Base-by-base conservation (phyloP, 2,888 invertebrate genomes). In the Tridacna gigas region DNA sequence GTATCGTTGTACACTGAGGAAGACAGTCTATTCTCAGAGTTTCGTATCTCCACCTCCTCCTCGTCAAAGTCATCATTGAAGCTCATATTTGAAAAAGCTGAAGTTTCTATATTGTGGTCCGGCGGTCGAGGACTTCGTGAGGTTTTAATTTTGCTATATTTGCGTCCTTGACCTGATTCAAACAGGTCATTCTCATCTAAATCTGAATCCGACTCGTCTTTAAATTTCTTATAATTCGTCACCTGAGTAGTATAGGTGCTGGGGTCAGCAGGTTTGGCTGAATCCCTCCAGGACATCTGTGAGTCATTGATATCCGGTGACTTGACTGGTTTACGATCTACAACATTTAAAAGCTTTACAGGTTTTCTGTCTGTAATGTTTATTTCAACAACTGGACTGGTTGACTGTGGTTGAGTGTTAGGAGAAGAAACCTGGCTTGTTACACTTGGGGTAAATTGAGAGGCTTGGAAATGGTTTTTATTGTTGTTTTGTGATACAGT, bases 11-110 rank as follows among this genome's bases (percentile, higher is more conserved):
- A 71, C 83, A 74, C 82, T 0, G 85, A 80, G 26, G 74, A 74
- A 15, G 86, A 78, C 78, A 82, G 47, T 28, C 67, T 47, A 18
- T 63, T 69, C 25, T 56, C 60, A 20, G 75, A 28, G 18, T 71
- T 56, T 37, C 60, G 73, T 26, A 61, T 45, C 28, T 88, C 83
- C 56, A 81, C 71, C 66, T 89, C 91, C 63, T 88, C 86, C 65
- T 91, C 91, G 47, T 88, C 87, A 78, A 92, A 91, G 74, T 92
- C 91, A 87, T 93, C 92, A 86, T 92, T 91, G 80, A 92, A 93
- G 84, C 93, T 93, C 93, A 93, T 93, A 77, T 93, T 93, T 51
- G 93, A 90, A 83, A 93, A 93, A 20, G 91, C 93, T 51, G 92
- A 89, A 69, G 87, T 89, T 79, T 90, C 89, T 63, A 92, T 91